Evolutionary conservation across 2,113 vertebrate species (phyloP).

Genomic region (Anser cygnoides): DNA sequence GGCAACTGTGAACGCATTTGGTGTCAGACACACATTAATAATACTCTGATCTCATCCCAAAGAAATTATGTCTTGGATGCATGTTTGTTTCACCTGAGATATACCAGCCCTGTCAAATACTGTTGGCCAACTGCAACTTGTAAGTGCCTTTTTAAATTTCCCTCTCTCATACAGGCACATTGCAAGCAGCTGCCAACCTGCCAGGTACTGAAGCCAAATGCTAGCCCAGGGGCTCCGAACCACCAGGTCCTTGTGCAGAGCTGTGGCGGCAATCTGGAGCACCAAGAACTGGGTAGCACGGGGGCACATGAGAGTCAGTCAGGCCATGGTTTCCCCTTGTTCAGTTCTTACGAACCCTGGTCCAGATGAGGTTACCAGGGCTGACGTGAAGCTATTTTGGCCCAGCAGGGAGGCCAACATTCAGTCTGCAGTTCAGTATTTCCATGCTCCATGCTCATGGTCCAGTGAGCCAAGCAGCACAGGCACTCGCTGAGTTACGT

Average conservation of each 20-base stretch:
- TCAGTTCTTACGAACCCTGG: fast-evolving
- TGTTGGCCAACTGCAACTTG: neutral
- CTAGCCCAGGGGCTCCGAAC: fast-evolving
- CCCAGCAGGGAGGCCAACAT: fast-evolving
- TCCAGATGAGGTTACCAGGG: fast-evolving
- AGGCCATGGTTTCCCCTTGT: fast-evolving
- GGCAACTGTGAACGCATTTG: neutral
- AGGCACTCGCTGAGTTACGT: neutral
- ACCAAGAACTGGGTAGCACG: fast-evolving
- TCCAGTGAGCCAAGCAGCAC: neutral
- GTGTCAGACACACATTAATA: neutral
- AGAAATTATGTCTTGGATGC: neutral
- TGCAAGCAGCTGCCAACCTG: fast-evolving
- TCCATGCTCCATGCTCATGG: neutral
- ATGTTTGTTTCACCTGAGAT: neutral
- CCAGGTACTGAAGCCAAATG: neutral
- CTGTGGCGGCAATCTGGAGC: fast-evolving
- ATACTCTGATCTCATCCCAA: neutral
- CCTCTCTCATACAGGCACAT: neutral
- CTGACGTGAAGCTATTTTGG: fast-evolving
- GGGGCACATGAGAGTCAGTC: fast-evolving
- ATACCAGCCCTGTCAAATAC: neutral
- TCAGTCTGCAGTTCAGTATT: neutral
- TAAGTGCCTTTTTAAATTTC: neutral
- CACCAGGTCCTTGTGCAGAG: fast-evolving